Evolutionary conservation across 2,113 vertebrate genomes (phyloP), one percentile per base, ranked within the genome.

Genomic region (Mola mola): DNA sequence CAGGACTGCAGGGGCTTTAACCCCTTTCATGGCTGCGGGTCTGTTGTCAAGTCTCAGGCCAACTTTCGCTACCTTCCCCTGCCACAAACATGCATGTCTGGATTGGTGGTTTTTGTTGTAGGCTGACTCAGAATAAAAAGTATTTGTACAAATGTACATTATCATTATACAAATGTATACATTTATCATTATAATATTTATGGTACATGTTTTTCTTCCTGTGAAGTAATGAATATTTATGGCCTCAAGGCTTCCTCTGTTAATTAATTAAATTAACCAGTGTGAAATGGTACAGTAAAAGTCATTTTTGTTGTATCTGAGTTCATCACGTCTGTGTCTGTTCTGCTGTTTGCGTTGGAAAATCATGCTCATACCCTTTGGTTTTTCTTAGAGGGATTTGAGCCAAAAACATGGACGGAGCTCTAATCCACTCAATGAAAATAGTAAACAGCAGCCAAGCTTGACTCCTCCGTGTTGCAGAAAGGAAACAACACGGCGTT

Each of bases 211-310:
- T 85, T 76, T 81, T 72, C 65, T 64, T 70, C 70, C 63, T 56
- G 66, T 68, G 75, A 66, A 82, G 75, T 83, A 83, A 87, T 85
- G 69, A 83, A 79, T 75, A 79, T 87, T 62, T 70, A 40, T 41
- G 28, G 72, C 81, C 81, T 66, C 0, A 22, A 73, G 82, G 84
- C 77, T 79, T 78, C 60, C 62, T 66, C 60, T 49, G 52, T 69
- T 85, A 86, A 86, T 86, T 86, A 86, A 88, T 88, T 83, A 83
- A 79, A 64, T 68, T 81, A 82, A 75, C 68, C 59, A 76, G 71
- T 72, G 71, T 73, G 72, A 78, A 85, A 84, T 78, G 67, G 69
- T 43, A 75, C 78, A 74, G 76, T 69, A 70, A 77, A 84, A 82
- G 77, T 76, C 79, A 79, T 88, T 86, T 78, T 78, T 82, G 44